phyloP scores from a whole-genome alignment of 2,888 invertebrate genomes.

The Polymixis lichenea region DNA sequence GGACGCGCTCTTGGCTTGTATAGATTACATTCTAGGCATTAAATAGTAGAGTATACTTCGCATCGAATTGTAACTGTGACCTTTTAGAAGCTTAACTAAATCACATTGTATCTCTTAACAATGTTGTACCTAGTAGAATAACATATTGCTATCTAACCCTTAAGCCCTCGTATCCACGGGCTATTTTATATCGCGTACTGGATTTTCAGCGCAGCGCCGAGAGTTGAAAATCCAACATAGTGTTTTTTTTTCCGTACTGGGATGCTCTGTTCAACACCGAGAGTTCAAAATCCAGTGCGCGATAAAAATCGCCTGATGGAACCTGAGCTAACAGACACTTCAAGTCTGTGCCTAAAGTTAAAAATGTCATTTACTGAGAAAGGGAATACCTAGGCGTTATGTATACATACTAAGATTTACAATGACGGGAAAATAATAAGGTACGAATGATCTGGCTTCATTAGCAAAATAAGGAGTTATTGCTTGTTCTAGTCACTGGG shows the following conservation, averaged over 20 bases:
- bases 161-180: background rate
- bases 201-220: background rate
- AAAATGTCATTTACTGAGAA: constrained; percentile 24
- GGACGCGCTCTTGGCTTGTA: constrained; percentile 65
- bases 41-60: constrained; percentile 56
- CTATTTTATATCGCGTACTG: background rate
- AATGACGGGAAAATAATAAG: constrained; percentile 21
- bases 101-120: constrained; percentile 47
- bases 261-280: background rate
- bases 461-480: constrained; percentile 33
- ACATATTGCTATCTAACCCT: constrained; percentile 45
- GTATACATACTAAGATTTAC: constrained; percentile 33
- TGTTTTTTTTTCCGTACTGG: background rate
- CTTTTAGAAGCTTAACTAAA: constrained; percentile 59
- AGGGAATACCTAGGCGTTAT: constrained; percentile 15
- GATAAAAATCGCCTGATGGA: background rate
- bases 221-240: background rate
- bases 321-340: constrained; percentile 30
- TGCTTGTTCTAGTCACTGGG: constrained; percentile 40
- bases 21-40: constrained; percentile 60
- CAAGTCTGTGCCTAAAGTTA: constrained; percentile 26
- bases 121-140: constrained; percentile 36
- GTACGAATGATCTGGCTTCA: constrained; percentile 51
- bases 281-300: background rate
- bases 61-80: constrained; percentile 53